These are phyloP conservation scores for Crocidura indochinensis DNA, from an alignment of 2,797 vertebrate genomes.

Conservation along the genomic window DNA sequence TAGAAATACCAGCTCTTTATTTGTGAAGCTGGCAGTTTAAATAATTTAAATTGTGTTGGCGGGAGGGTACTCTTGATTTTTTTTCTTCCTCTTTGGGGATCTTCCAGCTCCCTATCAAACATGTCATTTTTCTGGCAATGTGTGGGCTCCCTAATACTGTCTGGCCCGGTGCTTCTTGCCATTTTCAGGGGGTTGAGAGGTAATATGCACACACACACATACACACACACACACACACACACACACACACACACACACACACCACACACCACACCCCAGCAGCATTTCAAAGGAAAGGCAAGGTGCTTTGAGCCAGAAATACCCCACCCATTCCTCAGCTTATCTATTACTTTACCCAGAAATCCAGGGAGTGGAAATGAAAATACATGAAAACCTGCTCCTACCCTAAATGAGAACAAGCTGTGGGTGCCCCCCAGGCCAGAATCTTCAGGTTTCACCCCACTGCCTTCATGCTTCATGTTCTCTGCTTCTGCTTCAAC, in stretches of 20 bases:
- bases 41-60: background rate
- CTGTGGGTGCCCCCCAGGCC: background rate
- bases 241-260: too few relatives aligned
- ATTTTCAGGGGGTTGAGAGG: too few relatives aligned
- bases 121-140: background rate
- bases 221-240: too few relatives aligned
- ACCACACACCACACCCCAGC: too few relatives aligned
- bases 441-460: constrained; percentile 33
- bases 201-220: too few relatives aligned
- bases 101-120: background rate
- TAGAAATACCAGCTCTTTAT: constrained; percentile 13
- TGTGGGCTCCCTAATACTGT: background rate
- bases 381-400: background rate
- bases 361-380: background rate
- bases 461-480: background rate
- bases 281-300: background rate
- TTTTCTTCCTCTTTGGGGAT: constrained; percentile 28
- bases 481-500: too few relatives aligned
- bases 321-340: constrained; percentile 25
- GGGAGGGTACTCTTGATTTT: background rate
- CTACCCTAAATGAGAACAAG: constrained; percentile 61
- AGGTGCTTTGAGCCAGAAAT: background rate
- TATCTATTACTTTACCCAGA: constrained; percentile 45
- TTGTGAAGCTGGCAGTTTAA: background rate
- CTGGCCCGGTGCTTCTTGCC: too few relatives aligned